Evolutionary conservation across 2,113 vertebrate species (phyloP).

Genomic region (Hippoglossus stenolepis): DNA sequence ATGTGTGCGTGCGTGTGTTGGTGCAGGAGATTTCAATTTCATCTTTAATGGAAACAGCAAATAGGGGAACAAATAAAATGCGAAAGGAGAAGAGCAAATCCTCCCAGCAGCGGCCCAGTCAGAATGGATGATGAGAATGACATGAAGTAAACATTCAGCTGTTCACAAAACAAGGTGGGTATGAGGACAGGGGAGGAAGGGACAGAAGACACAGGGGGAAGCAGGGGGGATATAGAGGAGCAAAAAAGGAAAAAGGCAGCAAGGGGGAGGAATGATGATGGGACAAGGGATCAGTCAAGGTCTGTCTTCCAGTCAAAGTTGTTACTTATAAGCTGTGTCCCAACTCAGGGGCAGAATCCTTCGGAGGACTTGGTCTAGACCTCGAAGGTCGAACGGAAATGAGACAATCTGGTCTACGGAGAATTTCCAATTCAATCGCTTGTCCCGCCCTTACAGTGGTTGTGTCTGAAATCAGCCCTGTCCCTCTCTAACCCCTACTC

Average conservation of each 20-base stretch:
- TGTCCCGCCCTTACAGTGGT: no score
- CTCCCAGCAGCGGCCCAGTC: slow-evolving; percentile 53
- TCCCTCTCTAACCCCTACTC: no score
- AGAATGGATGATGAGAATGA: slow-evolving; percentile 67
- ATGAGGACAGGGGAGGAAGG: slow-evolving; percentile 13
- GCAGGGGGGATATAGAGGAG: background rate
- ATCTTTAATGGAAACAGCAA: slow-evolving; percentile 79
- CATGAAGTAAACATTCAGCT: slow-evolving; percentile 59
- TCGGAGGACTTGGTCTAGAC: background rate
- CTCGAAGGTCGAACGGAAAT: background rate
- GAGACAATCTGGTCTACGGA: background rate
- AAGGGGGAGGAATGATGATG: slow-evolving; percentile 21
- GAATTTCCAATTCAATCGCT: background rate
- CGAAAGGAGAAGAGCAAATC: slow-evolving; percentile 62
- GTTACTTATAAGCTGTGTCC: no score
- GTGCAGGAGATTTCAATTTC: slow-evolving; percentile 74
- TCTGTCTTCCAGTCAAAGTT: background rate
- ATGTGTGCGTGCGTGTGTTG: slow-evolving; percentile 10
- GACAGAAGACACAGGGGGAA: slow-evolving; percentile 6
- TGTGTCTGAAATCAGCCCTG: no score
- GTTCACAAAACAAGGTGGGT: slow-evolving; percentile 41
- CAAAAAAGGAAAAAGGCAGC: slow-evolving; percentile 13
- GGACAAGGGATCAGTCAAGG: background rate
- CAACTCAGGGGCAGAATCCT: background rate
- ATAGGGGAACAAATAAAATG: slow-evolving; percentile 70